phyloP scores from a whole-genome alignment of 2,113 vertebrate species.

The Pygoscelis antarcticus region DNA sequence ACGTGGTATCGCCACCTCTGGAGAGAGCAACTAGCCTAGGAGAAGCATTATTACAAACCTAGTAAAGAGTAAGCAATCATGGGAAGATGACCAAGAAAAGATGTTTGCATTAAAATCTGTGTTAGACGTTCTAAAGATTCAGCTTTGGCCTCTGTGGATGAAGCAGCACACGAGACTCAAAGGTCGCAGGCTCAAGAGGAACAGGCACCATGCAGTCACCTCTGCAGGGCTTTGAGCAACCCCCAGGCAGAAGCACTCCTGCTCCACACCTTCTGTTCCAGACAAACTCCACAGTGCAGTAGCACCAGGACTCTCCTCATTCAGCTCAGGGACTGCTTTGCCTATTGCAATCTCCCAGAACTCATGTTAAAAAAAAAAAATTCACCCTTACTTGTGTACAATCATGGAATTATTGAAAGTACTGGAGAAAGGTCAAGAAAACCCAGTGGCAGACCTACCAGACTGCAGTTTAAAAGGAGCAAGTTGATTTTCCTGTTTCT shows the following conservation, averaged over 20 bases:
- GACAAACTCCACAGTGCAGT: not conserved
- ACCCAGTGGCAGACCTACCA: not conserved
- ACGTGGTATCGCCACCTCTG: fast-evolving
- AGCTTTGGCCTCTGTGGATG: not conserved
- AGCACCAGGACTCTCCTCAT: not conserved
- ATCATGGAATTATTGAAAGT: not conserved
- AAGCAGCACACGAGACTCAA: not conserved
- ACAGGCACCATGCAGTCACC: not conserved
- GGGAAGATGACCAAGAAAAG: not conserved
- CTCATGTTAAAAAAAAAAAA: not conserved
- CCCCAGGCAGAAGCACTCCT: not conserved
- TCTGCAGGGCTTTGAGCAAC: not conserved
- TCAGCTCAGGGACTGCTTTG: not conserved
- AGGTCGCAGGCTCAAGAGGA: not conserved
- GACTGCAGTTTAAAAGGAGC: not conserved
- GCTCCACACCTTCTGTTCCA: not conserved
- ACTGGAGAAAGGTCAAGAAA: not conserved
- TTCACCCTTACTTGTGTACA: not conserved
- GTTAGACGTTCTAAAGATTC: not conserved
- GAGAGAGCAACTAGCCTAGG: not conserved
- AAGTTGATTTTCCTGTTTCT: not conserved
- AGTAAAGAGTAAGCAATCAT: not conserved
- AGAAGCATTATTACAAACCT: not conserved
- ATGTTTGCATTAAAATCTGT: not conserved
- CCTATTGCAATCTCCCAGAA: not conserved